Evolutionary conservation across 2,888 invertebrate species (phyloP), one percentile per base, ranked within the genome.

Genomic region (Leucophenga maculata): DNA sequence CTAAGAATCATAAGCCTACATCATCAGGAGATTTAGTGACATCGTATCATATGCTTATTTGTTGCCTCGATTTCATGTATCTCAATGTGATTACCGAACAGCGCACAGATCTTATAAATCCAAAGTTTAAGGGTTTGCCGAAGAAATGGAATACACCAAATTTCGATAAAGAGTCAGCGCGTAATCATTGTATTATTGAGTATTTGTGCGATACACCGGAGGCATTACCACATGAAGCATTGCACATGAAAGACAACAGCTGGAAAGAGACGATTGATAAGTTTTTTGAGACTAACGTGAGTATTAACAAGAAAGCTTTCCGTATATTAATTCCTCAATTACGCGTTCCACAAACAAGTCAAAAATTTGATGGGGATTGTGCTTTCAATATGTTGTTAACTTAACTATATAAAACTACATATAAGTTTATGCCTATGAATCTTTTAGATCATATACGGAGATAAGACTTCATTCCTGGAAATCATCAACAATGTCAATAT

Each of bases 11-110:
- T 85, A 94, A 95, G 84, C 93, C 94, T 54, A 93, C 93, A 67
- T 94, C 96, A 31, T 94, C 95, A 62, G 95, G 97, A 86, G 98
- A 99, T 88, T 90, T 99, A 69, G 97, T 99, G 1, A 97, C 95
- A 86, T 97, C 97, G 75, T 97, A 95, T 86, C 97, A 98, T 89
- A 90, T 99, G 62, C 89, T 99, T 64, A 90, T 98, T 69, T 95
- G 96, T 70, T 95, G 97, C 87, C 92, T 97, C 77, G 98, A 99
- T 90, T 92, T 96, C 86, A 92, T 97, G 68, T 98, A 94, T 89
- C 92, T 92, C 71, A 98, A 98, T 90, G 95, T 95, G 46, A 91
- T 96, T 72, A 90, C 94, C 83, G 92, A 94, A 67, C 93, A 93
- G 81, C 90, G 96, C 74, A 92, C 91, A 82, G 97, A 97, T 88